Conservation (phyloP, 2,888 invertebrate genomes). For the Drosophila emarginata region DNA sequence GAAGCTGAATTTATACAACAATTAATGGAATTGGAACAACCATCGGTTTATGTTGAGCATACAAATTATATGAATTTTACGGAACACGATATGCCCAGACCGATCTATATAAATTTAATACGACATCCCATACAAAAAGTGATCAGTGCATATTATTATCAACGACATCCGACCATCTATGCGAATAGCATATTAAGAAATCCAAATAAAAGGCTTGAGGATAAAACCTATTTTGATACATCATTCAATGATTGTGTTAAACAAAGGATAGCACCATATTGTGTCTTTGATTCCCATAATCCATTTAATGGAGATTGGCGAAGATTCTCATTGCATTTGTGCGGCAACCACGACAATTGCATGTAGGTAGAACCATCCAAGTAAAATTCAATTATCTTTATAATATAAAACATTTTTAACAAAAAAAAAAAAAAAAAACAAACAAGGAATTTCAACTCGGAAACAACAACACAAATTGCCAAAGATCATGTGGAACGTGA, state of each 20-base stretch:
- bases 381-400: background rate
- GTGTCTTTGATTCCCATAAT: conserved; percentile 87
- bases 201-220: conserved; percentile 34
- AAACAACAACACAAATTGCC: conserved; percentile 86
- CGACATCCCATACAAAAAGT: conserved; percentile 94
- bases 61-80: conserved; percentile 94
- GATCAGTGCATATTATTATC: conserved; percentile 95
- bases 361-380: conserved; percentile 84
- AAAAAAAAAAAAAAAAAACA: too few relatives aligned
- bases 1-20: conserved; percentile 88
- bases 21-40: conserved; percentile 86
- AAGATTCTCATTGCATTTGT: conserved; percentile 92
- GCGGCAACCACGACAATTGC: conserved; percentile 92
- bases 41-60: conserved; percentile 92
- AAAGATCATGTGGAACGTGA: conserved; percentile 91
- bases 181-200: conserved; percentile 50
- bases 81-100: conserved; percentile 88
- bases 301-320: conserved; percentile 92
- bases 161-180: conserved; percentile 78
- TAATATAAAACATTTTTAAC: conserved; percentile 47
- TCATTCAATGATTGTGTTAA: conserved; percentile 89
- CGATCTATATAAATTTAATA: conserved; percentile 94
- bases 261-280: conserved; percentile 50
- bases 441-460: conserved; percentile 93
- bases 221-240: conserved; percentile 56